Percentiles rank a stretch among this genome's conserved stretches.
Evolutionary conservation across 2,888 invertebrate species (phyloP).

Genomic region (Eilema depressum): DNA sequence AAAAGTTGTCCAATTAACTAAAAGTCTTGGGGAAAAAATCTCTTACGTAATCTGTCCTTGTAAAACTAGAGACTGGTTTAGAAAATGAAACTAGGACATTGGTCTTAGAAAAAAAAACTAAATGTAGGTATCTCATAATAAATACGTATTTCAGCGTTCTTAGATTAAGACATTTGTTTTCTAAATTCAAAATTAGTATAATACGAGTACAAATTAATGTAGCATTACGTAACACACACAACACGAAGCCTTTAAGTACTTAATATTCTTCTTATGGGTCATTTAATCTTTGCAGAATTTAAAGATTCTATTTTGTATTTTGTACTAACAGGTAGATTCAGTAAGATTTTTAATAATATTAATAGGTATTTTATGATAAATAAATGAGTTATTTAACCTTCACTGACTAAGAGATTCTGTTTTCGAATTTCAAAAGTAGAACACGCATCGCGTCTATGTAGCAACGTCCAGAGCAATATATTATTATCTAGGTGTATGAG

Average conservation of each 20-base stretch:
- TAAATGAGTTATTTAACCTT: not conserved
- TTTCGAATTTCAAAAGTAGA: slow-evolving; percentile 27
- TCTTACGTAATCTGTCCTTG: slow-evolving; percentile 41
- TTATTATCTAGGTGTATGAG: not conserved
- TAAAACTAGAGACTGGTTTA: slow-evolving; percentile 33
- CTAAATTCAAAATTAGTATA: slow-evolving; percentile 17
- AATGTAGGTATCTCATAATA: not conserved
- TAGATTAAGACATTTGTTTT: not conserved
- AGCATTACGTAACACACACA: not conserved
- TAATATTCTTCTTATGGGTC: not conserved
- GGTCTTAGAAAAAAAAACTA: not conserved
- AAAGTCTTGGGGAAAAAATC: slow-evolving; percentile 39
- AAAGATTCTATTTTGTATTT: not conserved
- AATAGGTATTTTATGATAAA: not conserved
- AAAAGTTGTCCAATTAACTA: slow-evolving; percentile 51
- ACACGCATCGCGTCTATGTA: not conserved
- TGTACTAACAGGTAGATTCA: not conserved
- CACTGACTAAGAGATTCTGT: slow-evolving; percentile 10
- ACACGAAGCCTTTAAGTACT: not conserved
- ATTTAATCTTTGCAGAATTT: not conserved
- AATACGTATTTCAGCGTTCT: not conserved
- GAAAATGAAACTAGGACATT: slow-evolving; percentile 31
- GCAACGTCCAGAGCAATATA: slow-evolving; percentile 3
- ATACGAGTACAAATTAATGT: not conserved
- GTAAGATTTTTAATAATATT: not conserved